Evolutionary conservation across 1,140 invertebrate genomes (phyloP).

Genomic region (Dreissena polymorpha): DNA sequence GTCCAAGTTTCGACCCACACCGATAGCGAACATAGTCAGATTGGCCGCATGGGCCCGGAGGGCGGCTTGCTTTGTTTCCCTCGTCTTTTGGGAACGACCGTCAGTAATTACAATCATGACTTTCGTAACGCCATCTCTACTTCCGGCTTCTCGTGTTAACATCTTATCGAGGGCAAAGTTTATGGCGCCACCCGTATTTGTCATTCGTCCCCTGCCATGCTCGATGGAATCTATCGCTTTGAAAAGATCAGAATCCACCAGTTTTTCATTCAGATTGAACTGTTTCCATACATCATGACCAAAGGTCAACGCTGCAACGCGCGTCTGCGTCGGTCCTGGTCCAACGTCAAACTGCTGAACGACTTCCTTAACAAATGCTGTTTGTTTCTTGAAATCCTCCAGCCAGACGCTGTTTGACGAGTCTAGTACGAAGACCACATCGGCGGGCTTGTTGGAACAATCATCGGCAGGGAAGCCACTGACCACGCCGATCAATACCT

Average conservation of each 20-base stretch:
- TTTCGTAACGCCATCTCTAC: conserved; percentile 43
- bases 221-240: conserved; percentile 45
- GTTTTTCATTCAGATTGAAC: conserved; percentile 61
- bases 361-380: conserved; percentile 65
- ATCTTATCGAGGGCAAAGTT: conserved; percentile 46
- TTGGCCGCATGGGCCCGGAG: conserved; percentile 25
- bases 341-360: conserved; percentile 67
- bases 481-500: too few relatives aligned
- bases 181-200: conserved; percentile 58
- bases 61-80: conserved; percentile 34
- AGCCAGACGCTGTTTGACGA: conserved; percentile 69
- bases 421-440: conserved; percentile 72
- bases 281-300: conserved; percentile 56
- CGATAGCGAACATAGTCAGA: conserved; percentile 58
- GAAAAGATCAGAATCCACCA: conserved; percentile 35
- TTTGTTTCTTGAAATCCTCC: conserved; percentile 64
- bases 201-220: conserved; percentile 14
- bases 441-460: conserved; percentile 61
- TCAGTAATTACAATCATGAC: conserved; percentile 63
- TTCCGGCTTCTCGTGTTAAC: conserved; percentile 57
- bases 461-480: neutral
- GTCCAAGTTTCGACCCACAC: conserved; percentile 53
- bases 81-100: conserved; percentile 53
- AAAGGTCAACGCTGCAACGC: conserved; percentile 63
- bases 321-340: conserved; percentile 50